Base-by-base conservation (phyloP, 2,113 vertebrate genomes). In the Dinomys branickii region DNA sequence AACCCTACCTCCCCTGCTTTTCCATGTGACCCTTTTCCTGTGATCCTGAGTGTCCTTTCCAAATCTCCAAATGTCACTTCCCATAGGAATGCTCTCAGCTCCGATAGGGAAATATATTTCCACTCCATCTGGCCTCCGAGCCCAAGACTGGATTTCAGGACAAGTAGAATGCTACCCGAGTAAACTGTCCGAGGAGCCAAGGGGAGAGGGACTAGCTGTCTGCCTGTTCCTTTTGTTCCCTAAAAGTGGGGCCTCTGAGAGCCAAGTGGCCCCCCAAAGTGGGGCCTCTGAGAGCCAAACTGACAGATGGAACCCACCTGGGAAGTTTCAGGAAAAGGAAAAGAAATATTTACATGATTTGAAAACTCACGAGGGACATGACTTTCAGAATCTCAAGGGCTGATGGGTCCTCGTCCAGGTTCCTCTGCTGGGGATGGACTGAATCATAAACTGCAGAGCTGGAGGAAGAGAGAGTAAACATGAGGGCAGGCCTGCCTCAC, bases 311-410 rank as follows among this genome's bases (percentile, higher is more conserved):
- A 58, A 92, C 47, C 56, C 61, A 28, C 28, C 58, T 52, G 52
- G 63, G 19, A 91, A 77, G 58, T 59, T 67, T 65, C 52, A 38
- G 86, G 91, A 80, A 26, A 89, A 94, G 80, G 69, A 86, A 95
- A 91, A 81, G 35, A 85, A 95, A n/a, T 96, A 80, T 96, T 96
- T 83, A 94, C 67, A 80, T 88, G 59, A 85, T 83, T 59, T 85
- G 33, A 86, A 96, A 94, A 97, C 95, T 98, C 96, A 97, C 94
- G 1, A 91, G 81, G 94, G 94, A 89, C 94, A 94, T 97, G 95
- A 67, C 87, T 91, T 94, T 78, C 3, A 67, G 92, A 69, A 86
- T 67, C 38, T 94, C 78, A 69, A 26, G 59, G 59, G 38, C 67
- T 52, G 96, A 38, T 11, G 33, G 14, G 20, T 73, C 75, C 5